A percentile compares a stretch with the other conserved stretches of the same genome.
Conservation (phyloP, 2,888 invertebrate genomes). For the Agriopis aurantiaria region DNA sequence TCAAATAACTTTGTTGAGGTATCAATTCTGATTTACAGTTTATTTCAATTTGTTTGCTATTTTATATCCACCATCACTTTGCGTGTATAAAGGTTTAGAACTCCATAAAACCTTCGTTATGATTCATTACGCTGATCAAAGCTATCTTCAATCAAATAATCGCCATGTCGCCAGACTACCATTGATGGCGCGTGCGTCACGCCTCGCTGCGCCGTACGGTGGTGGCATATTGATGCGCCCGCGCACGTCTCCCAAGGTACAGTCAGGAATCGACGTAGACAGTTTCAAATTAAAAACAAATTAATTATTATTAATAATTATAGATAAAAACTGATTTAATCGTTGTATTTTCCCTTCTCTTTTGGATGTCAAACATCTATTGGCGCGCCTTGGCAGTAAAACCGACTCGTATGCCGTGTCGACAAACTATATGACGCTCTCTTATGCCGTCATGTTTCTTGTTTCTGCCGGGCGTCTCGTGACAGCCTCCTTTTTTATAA, state of each 20-base stretch:
- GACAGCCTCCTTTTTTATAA: no score
- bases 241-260: slow-evolving; percentile 2
- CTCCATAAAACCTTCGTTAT: neutral
- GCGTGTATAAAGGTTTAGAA: neutral
- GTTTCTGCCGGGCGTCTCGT: no score
- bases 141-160: slow-evolving; percentile 16
- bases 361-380: no score
- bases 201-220: slow-evolving; percentile 3
- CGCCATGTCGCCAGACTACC: slow-evolving; percentile 19
- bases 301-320: neutral
- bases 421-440: no score
- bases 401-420: no score
- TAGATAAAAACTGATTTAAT: no score
- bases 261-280: neutral
- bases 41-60: neutral
- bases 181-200: slow-evolving; percentile 27
- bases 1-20: no score
- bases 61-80: neutral
- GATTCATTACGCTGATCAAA: slow-evolving; percentile 7
- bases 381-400: no score
- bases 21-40: no score
- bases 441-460: no score
- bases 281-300: neutral
- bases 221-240: slow-evolving; percentile 27
- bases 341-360: no score